Conservation (phyloP, 2,113 vertebrate genomes). For the Zingel zingel region DNA sequence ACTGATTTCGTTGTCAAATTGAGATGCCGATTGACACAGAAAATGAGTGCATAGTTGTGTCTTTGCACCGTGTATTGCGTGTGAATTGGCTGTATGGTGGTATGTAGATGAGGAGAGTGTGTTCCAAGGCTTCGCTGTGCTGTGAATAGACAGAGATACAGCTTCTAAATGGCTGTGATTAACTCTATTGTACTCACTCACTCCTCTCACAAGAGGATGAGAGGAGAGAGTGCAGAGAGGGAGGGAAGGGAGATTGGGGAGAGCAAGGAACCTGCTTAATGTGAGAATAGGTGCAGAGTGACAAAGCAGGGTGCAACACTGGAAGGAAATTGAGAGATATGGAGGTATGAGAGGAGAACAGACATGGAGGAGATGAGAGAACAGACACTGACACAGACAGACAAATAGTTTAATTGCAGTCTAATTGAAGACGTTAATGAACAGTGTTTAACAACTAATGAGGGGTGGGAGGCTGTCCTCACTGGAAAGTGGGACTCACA, state of each 20-base stretch:
- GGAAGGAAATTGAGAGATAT: slow-evolving; percentile 9
- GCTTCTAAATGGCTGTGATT: slow-evolving; percentile 80
- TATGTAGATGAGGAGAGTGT: slow-evolving; percentile 73
- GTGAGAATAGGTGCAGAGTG: slow-evolving; percentile 64
- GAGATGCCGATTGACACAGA: slow-evolving; percentile 41
- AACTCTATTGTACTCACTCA: slow-evolving; percentile 75
- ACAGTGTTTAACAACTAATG: slow-evolving; percentile 92
- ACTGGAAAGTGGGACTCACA: slow-evolving; percentile 18
- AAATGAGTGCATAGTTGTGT: slow-evolving; percentile 35
- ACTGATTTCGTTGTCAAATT: slow-evolving; percentile 31
- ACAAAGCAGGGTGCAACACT: slow-evolving; percentile 63
- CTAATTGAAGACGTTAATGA: slow-evolving; percentile 93
- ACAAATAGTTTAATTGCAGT: slow-evolving; percentile 86
- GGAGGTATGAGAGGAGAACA: slow-evolving; percentile 24
- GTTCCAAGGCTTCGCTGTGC: slow-evolving; percentile 66
- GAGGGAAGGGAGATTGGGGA: slow-evolving; percentile 17
- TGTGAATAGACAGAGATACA: slow-evolving; percentile 75
- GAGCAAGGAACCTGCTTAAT: slow-evolving; percentile 52
- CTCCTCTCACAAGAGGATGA: slow-evolving; percentile 66
- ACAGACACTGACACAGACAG: slow-evolving; percentile 60
- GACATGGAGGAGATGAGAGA: slow-evolving; percentile 23
- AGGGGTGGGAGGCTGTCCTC: slow-evolving; percentile 88
- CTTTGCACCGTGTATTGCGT: slow-evolving; percentile 38
- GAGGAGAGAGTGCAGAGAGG: slow-evolving; percentile 37
- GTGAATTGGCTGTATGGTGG: slow-evolving; percentile 49